These are phyloP conservation scores for Melipona bicolor DNA, from an alignment of 2,888 invertebrate species.

Conservation along the genomic window DNA sequence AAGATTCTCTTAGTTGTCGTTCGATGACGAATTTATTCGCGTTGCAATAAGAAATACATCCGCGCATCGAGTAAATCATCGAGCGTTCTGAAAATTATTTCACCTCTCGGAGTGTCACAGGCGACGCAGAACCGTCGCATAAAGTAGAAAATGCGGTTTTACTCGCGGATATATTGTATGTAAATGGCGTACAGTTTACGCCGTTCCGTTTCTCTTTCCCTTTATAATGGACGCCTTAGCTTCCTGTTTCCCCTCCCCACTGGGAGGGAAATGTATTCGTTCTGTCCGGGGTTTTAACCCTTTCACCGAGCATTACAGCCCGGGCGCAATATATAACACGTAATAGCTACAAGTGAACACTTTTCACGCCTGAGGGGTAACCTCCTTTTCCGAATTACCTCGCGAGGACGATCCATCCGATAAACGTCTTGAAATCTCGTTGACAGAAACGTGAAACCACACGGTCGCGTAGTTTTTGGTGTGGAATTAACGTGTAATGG, in stretches of 20 bases:
- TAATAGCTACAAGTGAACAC: conserved; percentile 41
- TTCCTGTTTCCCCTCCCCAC: conserved; percentile 17
- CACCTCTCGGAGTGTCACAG: not conserved
- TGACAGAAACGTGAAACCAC: not conserved
- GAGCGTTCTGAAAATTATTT: conserved; percentile 16
- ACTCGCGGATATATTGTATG: conserved; percentile 44
- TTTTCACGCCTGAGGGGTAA: conserved; percentile 19
- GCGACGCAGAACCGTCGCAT: conserved; percentile 18
- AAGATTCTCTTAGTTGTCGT: not conserved
- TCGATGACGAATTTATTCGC: conserved; percentile 27
- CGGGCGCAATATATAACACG: conserved; percentile 27
- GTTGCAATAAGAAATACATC: conserved; percentile 1
- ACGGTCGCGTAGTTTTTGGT: not conserved
- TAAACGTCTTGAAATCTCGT: not conserved
- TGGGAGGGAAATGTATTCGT: conserved; percentile 37
- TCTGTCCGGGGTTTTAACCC: conserved; percentile 42
- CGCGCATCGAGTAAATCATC: conserved; percentile 38
- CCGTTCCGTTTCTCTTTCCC: conserved; percentile 22
- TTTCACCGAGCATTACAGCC: conserved; percentile 45
- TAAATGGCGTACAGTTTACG: conserved; percentile 47
- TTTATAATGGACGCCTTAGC: conserved; percentile 49
- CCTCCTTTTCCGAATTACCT: conserved; percentile 10
- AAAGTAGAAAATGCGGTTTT: conserved; percentile 54
- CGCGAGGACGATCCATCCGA: not conserved
- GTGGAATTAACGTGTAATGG: too few relatives aligned